Percentiles rank a stretch among this genome's conserved stretches.
Conservation (phyloP, 2,113 vertebrate genomes). For the Mungos mungo region DNA sequence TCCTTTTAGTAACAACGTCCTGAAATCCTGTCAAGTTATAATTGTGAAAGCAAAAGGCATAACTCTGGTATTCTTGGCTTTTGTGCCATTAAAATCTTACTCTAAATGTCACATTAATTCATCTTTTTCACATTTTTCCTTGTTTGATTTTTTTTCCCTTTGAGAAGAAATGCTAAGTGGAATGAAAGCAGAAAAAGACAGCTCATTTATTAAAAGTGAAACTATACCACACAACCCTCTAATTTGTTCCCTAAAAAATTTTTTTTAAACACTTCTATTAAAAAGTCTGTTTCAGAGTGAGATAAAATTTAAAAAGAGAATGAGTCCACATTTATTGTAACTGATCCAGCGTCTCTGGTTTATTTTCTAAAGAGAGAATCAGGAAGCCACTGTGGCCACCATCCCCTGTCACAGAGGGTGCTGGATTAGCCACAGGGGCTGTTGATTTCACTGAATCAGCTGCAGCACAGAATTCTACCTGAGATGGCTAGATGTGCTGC, state of each 20-base stretch:
- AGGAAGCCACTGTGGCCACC: not conserved
- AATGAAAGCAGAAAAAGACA: constrained; percentile 44
- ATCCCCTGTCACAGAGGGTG: too few species aligned
- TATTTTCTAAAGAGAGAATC: not conserved
- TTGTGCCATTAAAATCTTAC: constrained; percentile 65
- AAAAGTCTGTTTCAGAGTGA: not conserved
- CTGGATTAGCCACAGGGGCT: not conserved
- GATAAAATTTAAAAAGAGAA: constrained; percentile 3
- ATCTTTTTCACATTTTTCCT: constrained; percentile 43
- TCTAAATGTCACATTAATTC: constrained; percentile 68
- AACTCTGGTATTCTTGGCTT: constrained; percentile 59
- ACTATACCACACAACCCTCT: not conserved
- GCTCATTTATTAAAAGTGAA: constrained; percentile 50
- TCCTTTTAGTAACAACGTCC: constrained; percentile 54
- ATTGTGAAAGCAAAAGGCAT: constrained; percentile 49
- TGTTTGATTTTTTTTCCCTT: constrained; percentile 33
- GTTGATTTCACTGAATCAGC: not conserved
- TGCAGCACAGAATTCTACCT: not conserved
- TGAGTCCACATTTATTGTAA: not conserved
- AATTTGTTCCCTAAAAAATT: constrained; percentile 2
- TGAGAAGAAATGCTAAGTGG: constrained; percentile 58
- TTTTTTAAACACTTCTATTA: constrained; percentile 38
- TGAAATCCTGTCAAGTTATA: constrained; percentile 56
- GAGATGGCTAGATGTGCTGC: not conserved
- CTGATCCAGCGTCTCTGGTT: not conserved